Evolutionary conservation across 2,113 vertebrate species (phyloP).

Genomic region (Montifringilla adamsi): DNA sequence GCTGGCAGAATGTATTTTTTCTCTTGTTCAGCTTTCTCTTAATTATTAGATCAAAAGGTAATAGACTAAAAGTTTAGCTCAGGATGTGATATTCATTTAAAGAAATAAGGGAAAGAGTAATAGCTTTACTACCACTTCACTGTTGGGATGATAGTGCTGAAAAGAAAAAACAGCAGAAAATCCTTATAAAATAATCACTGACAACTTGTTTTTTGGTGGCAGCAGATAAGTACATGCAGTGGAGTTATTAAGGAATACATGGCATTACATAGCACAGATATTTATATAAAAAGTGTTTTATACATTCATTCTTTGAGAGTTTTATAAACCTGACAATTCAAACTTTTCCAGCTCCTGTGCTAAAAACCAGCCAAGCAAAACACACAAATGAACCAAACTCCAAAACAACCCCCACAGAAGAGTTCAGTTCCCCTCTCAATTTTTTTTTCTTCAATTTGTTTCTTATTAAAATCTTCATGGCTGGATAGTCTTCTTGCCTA

Average conservation of each 20-base stretch:
- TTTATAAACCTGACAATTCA: not conserved
- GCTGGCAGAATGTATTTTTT: not conserved
- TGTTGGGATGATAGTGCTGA: not conserved
- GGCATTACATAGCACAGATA: not conserved
- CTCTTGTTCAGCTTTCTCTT: not conserved
- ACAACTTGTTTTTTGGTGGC: not conserved
- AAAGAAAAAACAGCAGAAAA: not conserved
- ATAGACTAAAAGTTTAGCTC: not conserved
- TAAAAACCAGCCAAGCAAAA: not conserved
- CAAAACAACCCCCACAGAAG: not conserved
- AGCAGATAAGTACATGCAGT: not conserved
- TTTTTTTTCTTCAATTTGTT: not conserved
- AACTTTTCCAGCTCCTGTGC: not conserved
- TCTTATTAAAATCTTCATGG: not conserved
- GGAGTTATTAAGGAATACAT: not conserved
- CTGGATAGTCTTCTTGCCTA: not conserved
- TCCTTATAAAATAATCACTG: not conserved
- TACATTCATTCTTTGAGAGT: not conserved
- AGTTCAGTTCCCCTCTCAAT: not conserved
- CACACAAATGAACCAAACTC: not conserved
- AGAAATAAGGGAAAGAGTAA: not conserved
- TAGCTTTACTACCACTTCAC: not conserved
- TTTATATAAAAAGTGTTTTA: not conserved
- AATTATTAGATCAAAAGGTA: not conserved
- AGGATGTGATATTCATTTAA: not conserved